phyloP scores from a whole-genome alignment of 2,797 vertebrate species.

The Lithobates sylvaticus region DNA sequence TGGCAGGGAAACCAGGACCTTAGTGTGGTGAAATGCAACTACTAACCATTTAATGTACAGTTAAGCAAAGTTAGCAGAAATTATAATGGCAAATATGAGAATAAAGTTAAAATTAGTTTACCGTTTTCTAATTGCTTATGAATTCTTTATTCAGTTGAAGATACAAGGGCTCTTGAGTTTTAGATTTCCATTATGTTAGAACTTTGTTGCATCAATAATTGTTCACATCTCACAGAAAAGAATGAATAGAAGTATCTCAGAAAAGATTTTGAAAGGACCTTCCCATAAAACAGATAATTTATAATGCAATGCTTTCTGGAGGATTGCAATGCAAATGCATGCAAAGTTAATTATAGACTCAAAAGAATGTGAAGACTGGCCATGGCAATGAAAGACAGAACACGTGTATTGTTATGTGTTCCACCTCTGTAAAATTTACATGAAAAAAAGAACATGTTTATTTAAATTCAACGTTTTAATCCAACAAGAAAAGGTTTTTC shows the following conservation, averaged over 20 bases:
- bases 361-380: conserved; percentile 21
- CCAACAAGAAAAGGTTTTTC: not conserved
- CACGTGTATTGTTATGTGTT: conserved; percentile 9
- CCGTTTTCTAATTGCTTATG: not conserved
- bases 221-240: not conserved
- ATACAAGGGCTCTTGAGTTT: not conserved
- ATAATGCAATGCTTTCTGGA: not conserved
- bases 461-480: not conserved
- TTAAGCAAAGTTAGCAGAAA: not conserved
- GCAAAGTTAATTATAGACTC: conserved; percentile 27
- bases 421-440: conserved; percentile 15
- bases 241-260: not conserved
- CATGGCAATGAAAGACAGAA: not conserved
- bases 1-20: too few relatives aligned
- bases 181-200: conserved; percentile 11
- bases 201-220: conserved; percentile 11
- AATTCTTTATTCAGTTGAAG: not conserved
- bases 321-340: conserved; percentile 33
- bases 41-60: too few relatives aligned
- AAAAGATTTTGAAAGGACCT: conserved; percentile 14
- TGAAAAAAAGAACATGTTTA: conserved; percentile 15
- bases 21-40: too few relatives aligned
- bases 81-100: not conserved
- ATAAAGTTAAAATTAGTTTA: not conserved
- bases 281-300: conserved; percentile 19